Evolutionary conservation across 2,797 vertebrate genomes (phyloP).

Genomic region (Lepilemur septentrionalis): DNA sequence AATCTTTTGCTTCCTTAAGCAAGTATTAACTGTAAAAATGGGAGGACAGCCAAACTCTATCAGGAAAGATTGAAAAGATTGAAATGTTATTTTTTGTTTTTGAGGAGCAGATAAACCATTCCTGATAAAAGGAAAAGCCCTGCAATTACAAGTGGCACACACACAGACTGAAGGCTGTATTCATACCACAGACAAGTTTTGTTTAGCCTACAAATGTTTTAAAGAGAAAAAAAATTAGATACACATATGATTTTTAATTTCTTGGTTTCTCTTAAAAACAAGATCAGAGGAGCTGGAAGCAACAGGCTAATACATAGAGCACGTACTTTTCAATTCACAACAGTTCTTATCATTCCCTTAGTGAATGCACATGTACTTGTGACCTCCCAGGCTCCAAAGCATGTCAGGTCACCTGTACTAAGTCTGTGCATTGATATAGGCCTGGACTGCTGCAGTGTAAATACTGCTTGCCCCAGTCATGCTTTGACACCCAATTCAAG

Average conservation of each 20-base stretch:
- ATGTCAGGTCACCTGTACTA: neutral
- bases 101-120: neutral
- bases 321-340: neutral
- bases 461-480: neutral
- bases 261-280: slow-evolving; percentile 11
- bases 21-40: neutral
- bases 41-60: neutral
- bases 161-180: neutral
- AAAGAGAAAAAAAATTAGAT: neutral
- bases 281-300: neutral
- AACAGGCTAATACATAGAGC: neutral
- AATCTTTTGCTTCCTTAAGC: neutral
- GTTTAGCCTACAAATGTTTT: neutral
- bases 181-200: neutral
- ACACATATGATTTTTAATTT: neutral
- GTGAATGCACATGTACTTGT: neutral
- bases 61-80: neutral
- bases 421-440: neutral
- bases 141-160: neutral
- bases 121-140: neutral
- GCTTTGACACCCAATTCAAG: neutral
- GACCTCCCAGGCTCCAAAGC: neutral
- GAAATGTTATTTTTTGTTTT: neutral
- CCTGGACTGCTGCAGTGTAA: neutral
- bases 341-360: neutral